phyloP scores from a whole-genome alignment of 2,797 vertebrate genomes.

The Heterohyrax brucei region DNA sequence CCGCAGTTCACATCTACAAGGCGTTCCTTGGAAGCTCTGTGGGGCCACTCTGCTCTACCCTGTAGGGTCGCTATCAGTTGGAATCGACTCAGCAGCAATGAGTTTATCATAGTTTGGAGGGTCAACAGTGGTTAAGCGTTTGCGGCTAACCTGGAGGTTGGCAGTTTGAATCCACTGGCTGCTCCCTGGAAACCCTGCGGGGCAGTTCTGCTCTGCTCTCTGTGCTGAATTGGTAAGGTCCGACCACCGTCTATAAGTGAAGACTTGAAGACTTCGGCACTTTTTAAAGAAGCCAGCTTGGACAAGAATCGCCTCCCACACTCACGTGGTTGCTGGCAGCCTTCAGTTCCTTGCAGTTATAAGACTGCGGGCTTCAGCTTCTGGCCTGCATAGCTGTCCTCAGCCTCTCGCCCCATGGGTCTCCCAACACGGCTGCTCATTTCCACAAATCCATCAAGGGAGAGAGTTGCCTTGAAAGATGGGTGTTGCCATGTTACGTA shows the following conservation, averaged over 20 bases:
- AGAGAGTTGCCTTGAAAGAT: constrained; percentile 33
- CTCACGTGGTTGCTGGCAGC: not conserved
- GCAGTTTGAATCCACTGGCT: too few species aligned
- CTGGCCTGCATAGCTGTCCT: not conserved
- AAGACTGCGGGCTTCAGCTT: not conserved
- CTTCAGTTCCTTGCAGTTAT: constrained; percentile 14
- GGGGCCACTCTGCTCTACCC: too few species aligned
- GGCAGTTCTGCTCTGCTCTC: not conserved
- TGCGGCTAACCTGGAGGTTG: too few species aligned
- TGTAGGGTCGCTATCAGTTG: too few species aligned
- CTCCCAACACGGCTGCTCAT: not conserved
- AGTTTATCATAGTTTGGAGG: too few species aligned
- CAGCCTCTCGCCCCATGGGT: not conserved
- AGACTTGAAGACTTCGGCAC: not conserved
- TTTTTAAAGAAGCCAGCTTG: not conserved
- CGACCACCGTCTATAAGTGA: not conserved
- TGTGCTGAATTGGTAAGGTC: not conserved
- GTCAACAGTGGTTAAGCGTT: too few species aligned
- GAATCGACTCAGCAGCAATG: too few species aligned
- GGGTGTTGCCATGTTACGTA: not conserved
- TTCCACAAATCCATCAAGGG: not conserved
- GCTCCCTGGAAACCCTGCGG: too few species aligned
- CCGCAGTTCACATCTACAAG: too few species aligned
- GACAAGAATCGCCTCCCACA: constrained; percentile 30
- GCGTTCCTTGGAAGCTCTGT: too few species aligned